phyloP scores from a whole-genome alignment of 2,888 invertebrate species.

The Xestia xanthographa region DNA sequence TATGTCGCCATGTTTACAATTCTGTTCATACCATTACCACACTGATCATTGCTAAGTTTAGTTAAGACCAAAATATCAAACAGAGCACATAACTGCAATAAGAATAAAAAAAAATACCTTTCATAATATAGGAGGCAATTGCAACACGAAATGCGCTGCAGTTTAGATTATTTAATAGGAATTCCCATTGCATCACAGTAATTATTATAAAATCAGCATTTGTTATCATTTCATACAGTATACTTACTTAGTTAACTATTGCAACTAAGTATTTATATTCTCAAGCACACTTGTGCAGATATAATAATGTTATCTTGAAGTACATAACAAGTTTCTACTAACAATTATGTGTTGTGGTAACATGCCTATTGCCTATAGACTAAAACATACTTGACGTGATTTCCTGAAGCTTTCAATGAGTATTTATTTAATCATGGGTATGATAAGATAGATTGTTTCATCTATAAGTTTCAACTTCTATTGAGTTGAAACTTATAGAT shows the following conservation, averaged over 20 bases:
- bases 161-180: background rate
- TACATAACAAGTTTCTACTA: conserved; percentile 5
- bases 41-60: too few species aligned
- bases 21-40: too few species aligned
- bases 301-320: conserved; percentile 12
- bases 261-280: background rate
- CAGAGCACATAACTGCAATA: too few species aligned
- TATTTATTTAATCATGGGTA: background rate
- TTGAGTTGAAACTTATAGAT: background rate
- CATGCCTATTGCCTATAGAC: background rate
- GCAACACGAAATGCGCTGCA: background rate
- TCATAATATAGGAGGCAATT: too few species aligned
- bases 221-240: background rate
- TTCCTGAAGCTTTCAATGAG: background rate
- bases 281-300: conserved; percentile 34
- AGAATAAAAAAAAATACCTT: too few species aligned
- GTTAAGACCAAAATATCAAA: too few species aligned
- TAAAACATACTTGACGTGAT: background rate
- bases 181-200: conserved; percentile 3
- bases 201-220: background rate
- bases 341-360: background rate
- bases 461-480: background rate
- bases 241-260: background rate
- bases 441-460: too few species aligned
- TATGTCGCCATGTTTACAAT: too few species aligned